Base-by-base conservation (phyloP, 1,140 invertebrate species). In the Saccostrea glomerata region DNA sequence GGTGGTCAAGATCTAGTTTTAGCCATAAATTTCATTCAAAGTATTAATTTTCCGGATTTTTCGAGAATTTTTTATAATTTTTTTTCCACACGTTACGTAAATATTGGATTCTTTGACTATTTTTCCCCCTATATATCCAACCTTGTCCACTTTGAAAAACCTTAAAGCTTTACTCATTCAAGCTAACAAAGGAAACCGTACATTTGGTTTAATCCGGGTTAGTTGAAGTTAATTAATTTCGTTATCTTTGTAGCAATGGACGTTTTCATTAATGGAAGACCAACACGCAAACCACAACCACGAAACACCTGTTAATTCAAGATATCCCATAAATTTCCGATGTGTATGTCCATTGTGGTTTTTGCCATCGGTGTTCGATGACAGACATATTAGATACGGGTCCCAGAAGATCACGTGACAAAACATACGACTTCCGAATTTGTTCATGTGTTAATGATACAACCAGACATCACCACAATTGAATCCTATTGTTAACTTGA, bases 271-370 rank as follows among this genome's bases (percentile, higher is more conserved):
- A 77, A 77, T 77, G 70, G 25, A 36, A 77, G 25, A 77, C 70
- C 25, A 77, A 77, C 70, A 77, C 70, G 70, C 70, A 77, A 77
- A 77, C n/a, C n/a, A 30, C 36, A 77, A 77, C 70, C 70, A 36
- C 70, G 70, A 77, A 30, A 77, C 70, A 77, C 70, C 70, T 77
- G 70, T 77, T 77, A 77, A 77, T 77, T 77, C 70, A 77, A 36
- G 23, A 30, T 36, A 30, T 1, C 30, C 70, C 30, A 36, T 77
- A 77, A 77, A 77, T 77, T 77, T 77, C 70, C 30, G 70, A 77
- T 25, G 70, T 77, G 70, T 77, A 77, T 77, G 70, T 77, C 30
- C 25, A 77, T 3, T 77, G 70, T 36, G 70, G 70, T 77, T 77
- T 77, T 77, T 40, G 70, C 70, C 30, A 30, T 77, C 15, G 25